Evolutionary conservation across 2,888 invertebrate species (phyloP).

Genomic region (Apodemia mormo): DNA sequence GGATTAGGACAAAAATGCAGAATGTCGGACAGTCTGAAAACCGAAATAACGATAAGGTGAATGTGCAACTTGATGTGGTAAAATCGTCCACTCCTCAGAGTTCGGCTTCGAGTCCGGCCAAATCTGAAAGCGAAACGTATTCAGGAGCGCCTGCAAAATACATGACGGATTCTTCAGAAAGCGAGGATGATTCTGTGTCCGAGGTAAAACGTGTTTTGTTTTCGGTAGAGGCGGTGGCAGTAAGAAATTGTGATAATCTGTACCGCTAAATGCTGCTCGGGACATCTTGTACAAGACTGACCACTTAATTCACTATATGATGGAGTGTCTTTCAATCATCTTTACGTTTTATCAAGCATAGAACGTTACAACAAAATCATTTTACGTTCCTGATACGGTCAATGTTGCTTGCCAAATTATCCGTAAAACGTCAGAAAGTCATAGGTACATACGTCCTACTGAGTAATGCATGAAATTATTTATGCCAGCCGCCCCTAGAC

Average conservation of each 20-base stretch:
- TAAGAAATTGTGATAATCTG: constrained; percentile 79
- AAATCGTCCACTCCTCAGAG: constrained; percentile 92
- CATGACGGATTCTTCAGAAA: constrained; percentile 97
- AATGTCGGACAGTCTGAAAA: constrained; percentile 94
- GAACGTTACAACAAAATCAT: constrained; percentile 59
- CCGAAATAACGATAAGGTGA: constrained; percentile 91
- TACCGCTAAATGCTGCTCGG: constrained; percentile 84
- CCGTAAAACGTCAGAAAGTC: constrained; percentile 82
- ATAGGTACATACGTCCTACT: constrained; percentile 78
- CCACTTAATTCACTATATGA: constrained; percentile 57
- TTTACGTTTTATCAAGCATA: constrained; percentile 54
- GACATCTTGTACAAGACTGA: constrained; percentile 84
- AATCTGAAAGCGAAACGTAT: constrained; percentile 93
- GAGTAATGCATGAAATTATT: constrained; percentile 78
- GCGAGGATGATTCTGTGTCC: constrained; percentile 97
- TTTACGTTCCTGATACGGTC: constrained; percentile 66
- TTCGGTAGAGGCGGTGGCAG: constrained; percentile 79
- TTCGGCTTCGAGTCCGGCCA: constrained; percentile 90
- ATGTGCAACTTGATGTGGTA: constrained; percentile 86
- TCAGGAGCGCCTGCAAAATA: constrained; percentile 92
- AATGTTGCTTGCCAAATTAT: constrained; percentile 79
- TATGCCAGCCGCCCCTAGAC: constrained; percentile 69
- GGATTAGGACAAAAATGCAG: constrained; percentile 92
- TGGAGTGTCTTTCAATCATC: constrained; percentile 48
- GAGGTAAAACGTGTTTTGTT: constrained; percentile 90